Conservation (phyloP, 64 coral and sea anemone species). For the Platygyra sinensis region DNA sequence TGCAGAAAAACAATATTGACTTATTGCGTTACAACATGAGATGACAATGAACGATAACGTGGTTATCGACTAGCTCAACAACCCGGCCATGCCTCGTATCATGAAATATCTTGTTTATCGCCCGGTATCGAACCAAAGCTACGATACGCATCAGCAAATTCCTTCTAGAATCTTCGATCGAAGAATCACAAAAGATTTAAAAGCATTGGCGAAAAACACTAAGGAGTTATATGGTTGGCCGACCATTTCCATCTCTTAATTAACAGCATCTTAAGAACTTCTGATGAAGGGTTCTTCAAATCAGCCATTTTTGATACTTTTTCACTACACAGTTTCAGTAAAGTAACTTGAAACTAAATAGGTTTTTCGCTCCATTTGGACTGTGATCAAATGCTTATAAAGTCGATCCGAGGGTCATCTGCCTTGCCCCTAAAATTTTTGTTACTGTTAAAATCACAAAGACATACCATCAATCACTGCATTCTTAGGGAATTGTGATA, state of each 20-base stretch:
- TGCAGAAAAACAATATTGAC: not conserved
- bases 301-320: not conserved
- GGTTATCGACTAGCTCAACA: not conserved
- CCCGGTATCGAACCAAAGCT: not conserved
- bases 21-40: not conserved
- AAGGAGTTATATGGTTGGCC: not conserved
- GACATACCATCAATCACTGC: conserved; percentile 28
- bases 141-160: conserved; percentile 25
- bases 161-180: conserved; percentile 43
- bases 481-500: not conserved
- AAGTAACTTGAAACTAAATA: not conserved
- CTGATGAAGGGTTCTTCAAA: not conserved
- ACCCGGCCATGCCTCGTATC: not conserved
- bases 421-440: not conserved
- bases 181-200: conserved; percentile 22
- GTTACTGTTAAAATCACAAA: conserved; percentile 12
- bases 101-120: conserved; percentile 21
- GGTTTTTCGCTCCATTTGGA: not conserved
- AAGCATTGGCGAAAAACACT: not conserved
- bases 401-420: not conserved
- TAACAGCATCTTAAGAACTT: conserved; percentile 13
- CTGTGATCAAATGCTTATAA: not conserved
- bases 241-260: conserved; percentile 4
- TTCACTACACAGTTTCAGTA: not conserved
- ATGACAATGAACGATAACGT: not conserved